Evolutionary conservation across 1,140 invertebrate genomes (phyloP), one percentile per base, ranked within the genome.

Genomic region (Trachymyrmex cornetzi): DNA sequence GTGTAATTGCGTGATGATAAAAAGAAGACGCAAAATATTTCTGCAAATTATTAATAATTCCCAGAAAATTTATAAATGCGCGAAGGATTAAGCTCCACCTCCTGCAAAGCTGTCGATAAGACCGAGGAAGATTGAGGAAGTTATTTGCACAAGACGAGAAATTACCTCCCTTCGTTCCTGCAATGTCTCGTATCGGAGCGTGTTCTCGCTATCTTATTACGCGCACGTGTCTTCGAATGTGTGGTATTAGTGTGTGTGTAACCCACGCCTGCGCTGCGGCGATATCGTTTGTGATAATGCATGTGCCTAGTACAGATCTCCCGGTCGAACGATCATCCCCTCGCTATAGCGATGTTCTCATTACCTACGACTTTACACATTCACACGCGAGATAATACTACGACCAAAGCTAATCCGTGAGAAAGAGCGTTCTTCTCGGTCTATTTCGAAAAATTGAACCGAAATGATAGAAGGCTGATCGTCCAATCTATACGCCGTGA

Each of bases 221-320:
- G 30, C 64, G 24, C 55, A 64, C 59, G 64, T 66, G 24, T 61
- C 27, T 19, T n/a, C n/a, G 34, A 66, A 19, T 44, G 24, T 74
- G 53, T 72, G n/a, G 27, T 24, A 22, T 63, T 7, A n/a, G 30
- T 55, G 64, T 86, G 64, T 86, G 44, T 90, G 61, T 77, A 75
- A 82, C 71, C 79, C 66, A 55, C 44, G 90, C 87, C 90, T 91
- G 89, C 79, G 63, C 69, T 53, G 82, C 38, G 80, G 81, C 89
- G 87, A 91, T 91, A 91, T 91, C 89, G 87, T 89, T 88, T 87
- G 81, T 81, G 90, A 91, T 91, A 91, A 90, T 89, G 89, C 87
- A 91, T 89, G 85, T 74, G 90, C 88, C 87, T 90, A 81, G 87
- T 67, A 81, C 89, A 90, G 89, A 91, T 91, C 90, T 86, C 75